A percentile compares a stretch with the other conserved stretches of the same genome.
phyloP scores from a whole-genome alignment of 2,888 invertebrate species.

The Tenthredo distinguenda region DNA sequence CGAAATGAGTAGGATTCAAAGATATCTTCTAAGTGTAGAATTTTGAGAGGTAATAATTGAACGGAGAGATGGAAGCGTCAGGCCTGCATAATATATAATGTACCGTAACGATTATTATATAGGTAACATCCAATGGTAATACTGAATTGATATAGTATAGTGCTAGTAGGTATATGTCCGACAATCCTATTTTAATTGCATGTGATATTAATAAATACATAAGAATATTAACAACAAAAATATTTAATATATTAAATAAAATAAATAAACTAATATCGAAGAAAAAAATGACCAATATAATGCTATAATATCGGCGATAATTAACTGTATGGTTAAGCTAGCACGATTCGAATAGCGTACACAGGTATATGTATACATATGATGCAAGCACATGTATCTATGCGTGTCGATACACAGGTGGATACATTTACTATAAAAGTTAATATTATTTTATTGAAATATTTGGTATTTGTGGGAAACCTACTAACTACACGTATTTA shows the following conservation, averaged over 20 bases:
- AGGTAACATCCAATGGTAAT: conserved; percentile 58
- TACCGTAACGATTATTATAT: conserved; percentile 49
- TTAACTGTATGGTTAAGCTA: conserved; percentile 54
- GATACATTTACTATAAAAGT: conserved; percentile 21
- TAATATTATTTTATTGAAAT: conserved; percentile 21
- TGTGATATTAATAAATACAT: conserved; percentile 71
- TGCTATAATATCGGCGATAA: conserved; percentile 47
- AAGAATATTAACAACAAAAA: conserved; percentile 64
- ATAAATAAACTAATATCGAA: conserved; percentile 51
- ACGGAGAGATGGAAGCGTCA: conserved; percentile 52
- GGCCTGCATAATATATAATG: conserved; percentile 51
- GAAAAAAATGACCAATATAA: conserved; percentile 66
- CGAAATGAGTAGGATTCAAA: not conserved
- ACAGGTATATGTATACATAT: not conserved
- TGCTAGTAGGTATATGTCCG: conserved; percentile 71
- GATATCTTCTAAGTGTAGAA: conserved; percentile 3
- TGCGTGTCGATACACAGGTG: not conserved
- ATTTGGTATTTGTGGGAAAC: conserved; percentile 31
- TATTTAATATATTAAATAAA: conserved; percentile 61
- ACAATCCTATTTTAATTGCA: conserved; percentile 77
- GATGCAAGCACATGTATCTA: not conserved
- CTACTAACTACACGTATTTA: conserved; percentile 5
- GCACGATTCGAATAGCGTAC: conserved; percentile 57
- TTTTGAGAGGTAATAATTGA: not conserved
- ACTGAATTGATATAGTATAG: conserved; percentile 61